Evolutionary conservation across 2,888 invertebrate species (phyloP).

Genomic region (Adela reaumurella): DNA sequence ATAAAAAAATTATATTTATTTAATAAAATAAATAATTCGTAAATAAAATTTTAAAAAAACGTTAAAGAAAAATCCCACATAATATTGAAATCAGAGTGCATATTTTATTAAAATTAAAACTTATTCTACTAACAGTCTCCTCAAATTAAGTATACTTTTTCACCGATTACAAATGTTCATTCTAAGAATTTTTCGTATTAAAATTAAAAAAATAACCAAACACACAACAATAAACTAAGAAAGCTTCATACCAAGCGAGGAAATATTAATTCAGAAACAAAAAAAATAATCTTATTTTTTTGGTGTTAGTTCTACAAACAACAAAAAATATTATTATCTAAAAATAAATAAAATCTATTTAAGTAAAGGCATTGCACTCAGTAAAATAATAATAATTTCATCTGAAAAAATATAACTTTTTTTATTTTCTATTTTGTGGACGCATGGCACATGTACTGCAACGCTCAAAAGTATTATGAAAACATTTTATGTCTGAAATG

Average conservation of each 20-base stretch:
- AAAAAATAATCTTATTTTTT: slow-evolving; percentile 30
- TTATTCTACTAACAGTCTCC: slow-evolving; percentile 30
- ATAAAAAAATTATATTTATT: too few relatives aligned
- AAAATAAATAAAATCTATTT: slow-evolving; percentile 30
- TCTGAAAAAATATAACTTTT: slow-evolving; percentile 11
- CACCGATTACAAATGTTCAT: slow-evolving; percentile 1
- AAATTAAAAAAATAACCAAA: slow-evolving; percentile 5
- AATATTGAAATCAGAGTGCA: too few relatives aligned
- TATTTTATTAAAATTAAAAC: slow-evolving; percentile 8
- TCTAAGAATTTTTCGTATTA: slow-evolving; percentile 3
- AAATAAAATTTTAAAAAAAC: too few relatives aligned
- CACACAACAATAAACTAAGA: slow-evolving; percentile 3
- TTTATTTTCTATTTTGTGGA: slow-evolving; percentile 10
- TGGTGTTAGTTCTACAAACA: slow-evolving; percentile 49
- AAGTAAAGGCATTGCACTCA: slow-evolving; percentile 39
- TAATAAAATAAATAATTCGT: too few relatives aligned
- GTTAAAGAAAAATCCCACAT: too few relatives aligned
- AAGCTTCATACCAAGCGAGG: slow-evolving; percentile 19
- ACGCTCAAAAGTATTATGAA: too few relatives aligned
- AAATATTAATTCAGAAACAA: slow-evolving; percentile 27
- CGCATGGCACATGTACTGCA: slow-evolving; percentile 30
- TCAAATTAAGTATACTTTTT: slow-evolving; percentile 22
- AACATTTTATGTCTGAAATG: too few relatives aligned
- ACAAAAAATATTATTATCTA: slow-evolving; percentile 26
- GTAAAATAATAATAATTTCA: slow-evolving; percentile 16